These are phyloP conservation scores for Phodopus roborovskii DNA, from an alignment of 2,113 vertebrate genomes.

Conservation along the genomic window DNA sequence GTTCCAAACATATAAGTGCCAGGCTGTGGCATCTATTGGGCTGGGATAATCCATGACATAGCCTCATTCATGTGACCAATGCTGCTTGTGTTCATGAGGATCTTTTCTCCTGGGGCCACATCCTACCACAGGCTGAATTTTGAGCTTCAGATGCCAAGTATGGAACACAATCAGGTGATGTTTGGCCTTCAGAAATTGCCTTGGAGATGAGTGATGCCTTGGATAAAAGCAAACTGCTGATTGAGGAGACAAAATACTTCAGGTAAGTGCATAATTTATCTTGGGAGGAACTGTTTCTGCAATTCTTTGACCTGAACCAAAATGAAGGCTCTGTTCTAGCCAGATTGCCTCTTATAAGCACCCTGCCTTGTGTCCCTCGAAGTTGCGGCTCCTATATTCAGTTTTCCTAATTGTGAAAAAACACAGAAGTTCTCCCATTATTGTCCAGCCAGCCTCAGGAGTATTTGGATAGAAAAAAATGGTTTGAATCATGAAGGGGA, in stretches of 20 bases:
- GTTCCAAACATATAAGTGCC: neutral
- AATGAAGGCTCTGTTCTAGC: neutral
- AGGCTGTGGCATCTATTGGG: neutral
- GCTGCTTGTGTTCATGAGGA: neutral
- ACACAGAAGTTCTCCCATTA: neutral
- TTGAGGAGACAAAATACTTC: constrained; percentile 96
- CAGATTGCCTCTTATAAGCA: neutral
- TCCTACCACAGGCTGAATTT: constrained; percentile 93
- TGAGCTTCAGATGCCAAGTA: constrained; percentile 96
- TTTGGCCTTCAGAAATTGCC: constrained; percentile 95
- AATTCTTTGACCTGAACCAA: neutral
- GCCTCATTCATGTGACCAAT: fast-evolving
- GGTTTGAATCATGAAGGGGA: no score
- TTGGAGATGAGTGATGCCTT: constrained; percentile 95
- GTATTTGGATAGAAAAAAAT: neutral
- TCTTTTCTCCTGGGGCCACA: constrained; percentile 79
- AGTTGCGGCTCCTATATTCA: neutral
- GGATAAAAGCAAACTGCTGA: constrained; percentile 96
- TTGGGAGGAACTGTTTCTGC: fast-evolving
- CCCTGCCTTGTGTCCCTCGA: neutral
- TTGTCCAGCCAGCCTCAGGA: neutral
- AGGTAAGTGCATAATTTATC: constrained; percentile 90
- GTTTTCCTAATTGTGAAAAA: neutral
- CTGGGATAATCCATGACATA: neutral
- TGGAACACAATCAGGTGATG: constrained; percentile 98